These are phyloP conservation scores for Casuarius casuarius DNA, from an alignment of 2,113 vertebrate genomes.

Conservation along the genomic window DNA sequence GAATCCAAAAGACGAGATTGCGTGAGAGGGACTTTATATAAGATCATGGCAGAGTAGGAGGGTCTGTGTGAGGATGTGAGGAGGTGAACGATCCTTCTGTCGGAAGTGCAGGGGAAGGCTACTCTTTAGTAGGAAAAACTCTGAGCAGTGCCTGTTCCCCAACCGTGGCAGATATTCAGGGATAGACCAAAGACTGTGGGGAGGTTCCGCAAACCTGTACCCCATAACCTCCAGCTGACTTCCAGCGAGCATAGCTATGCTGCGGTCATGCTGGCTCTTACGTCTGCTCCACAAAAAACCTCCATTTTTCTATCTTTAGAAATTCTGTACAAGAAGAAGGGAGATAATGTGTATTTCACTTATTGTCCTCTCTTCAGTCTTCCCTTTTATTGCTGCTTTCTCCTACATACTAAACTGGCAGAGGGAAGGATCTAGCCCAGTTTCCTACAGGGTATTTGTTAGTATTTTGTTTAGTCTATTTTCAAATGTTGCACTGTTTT, in stretches of 20 bases:
- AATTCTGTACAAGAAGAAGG: neutral
- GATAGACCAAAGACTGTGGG: neutral
- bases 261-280: neutral
- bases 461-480: neutral
- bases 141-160: neutral
- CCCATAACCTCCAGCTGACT: fast-evolving
- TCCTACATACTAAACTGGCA: neutral
- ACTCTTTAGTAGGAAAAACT: neutral
- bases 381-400: neutral
- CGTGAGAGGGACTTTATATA: neutral
- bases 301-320: neutral
- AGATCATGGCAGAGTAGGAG: neutral
- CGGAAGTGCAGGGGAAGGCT: neutral
- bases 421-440: neutral
- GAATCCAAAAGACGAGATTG: neutral
- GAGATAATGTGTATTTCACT: neutral
- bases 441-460: neutral
- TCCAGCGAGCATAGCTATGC: neutral
- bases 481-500: neutral
- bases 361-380: neutral
- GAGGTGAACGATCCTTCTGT: neutral
- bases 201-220: fast-evolving
- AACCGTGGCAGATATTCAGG: neutral
- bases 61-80: neutral
- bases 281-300: neutral